Evolutionary conservation across 2,113 vertebrate species (phyloP).

Genomic region (Gambusia affinis): DNA sequence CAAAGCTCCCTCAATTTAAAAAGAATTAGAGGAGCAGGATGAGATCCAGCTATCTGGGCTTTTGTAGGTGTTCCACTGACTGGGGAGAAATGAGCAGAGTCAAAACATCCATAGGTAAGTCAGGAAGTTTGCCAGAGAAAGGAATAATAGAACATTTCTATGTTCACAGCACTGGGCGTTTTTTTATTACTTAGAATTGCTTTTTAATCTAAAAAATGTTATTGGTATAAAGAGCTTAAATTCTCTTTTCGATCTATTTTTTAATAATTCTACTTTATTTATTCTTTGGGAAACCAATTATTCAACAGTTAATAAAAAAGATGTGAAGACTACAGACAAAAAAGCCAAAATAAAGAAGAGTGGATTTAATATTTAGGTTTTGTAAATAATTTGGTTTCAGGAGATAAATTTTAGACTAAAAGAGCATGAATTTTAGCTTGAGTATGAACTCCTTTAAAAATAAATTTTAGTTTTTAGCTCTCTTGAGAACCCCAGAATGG

Average conservation of each 20-base stretch:
- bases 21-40: conserved; percentile 6
- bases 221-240: background rate
- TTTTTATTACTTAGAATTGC: background rate
- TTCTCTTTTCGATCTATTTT: background rate
- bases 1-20: conserved; percentile 10
- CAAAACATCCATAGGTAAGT: background rate
- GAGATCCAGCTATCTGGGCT: conserved; percentile 7
- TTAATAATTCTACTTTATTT: background rate
- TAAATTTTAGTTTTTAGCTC: background rate
- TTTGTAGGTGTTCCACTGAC: conserved; percentile 1
- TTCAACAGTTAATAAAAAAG: background rate
- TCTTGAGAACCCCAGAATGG: background rate
- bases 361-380: conserved; percentile 5
- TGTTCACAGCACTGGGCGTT: background rate
- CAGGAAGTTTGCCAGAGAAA: background rate
- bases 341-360: background rate
- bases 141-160: background rate
- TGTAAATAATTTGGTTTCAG: conserved; percentile 16
- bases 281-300: background rate
- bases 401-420: conserved; percentile 9
- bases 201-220: background rate
- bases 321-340: background rate
- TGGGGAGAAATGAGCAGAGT: background rate
- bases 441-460: background rate
- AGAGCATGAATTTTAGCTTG: conserved; percentile 1